These are phyloP conservation scores for Squalus acanthias DNA, from an alignment of 2,797 vertebrate genomes.

Conservation along the genomic window DNA sequence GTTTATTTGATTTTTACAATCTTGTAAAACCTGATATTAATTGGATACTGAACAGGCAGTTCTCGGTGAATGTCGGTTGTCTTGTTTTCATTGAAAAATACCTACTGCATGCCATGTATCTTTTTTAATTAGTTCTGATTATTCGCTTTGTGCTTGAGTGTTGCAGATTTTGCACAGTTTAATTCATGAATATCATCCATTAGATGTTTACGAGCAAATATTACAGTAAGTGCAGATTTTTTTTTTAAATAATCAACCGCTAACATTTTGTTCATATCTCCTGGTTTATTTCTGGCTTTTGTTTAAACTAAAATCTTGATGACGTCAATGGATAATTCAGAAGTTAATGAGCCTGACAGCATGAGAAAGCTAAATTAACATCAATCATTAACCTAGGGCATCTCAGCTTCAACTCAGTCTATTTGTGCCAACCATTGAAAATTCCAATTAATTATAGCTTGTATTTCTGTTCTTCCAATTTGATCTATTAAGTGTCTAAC, in stretches of 20 bases:
- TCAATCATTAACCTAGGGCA: background rate
- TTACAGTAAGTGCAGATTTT: background rate
- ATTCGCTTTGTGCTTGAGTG: background rate
- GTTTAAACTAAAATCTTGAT: background rate
- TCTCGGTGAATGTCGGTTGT: background rate
- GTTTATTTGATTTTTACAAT: slow-evolving; percentile 18
- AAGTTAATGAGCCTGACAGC: slow-evolving; percentile 20
- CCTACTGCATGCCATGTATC: background rate
- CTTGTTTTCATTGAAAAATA: background rate
- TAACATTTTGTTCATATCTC: background rate
- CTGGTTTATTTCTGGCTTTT: background rate
- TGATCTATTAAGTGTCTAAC: background rate
- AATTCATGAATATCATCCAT: background rate
- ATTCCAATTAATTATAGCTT: slow-evolving; percentile 19
- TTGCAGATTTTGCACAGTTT: background rate
- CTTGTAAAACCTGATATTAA: background rate
- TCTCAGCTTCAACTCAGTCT: background rate
- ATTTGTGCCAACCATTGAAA: background rate
- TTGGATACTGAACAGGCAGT: background rate
- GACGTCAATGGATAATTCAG: background rate
- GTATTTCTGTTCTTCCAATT: background rate
- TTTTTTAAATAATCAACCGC: background rate
- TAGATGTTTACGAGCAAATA: background rate
- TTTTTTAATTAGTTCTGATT: background rate
- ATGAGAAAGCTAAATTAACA: background rate